phyloP scores from a whole-genome alignment of 2,113 vertebrate species.

The Melanocharis versteri region DNA sequence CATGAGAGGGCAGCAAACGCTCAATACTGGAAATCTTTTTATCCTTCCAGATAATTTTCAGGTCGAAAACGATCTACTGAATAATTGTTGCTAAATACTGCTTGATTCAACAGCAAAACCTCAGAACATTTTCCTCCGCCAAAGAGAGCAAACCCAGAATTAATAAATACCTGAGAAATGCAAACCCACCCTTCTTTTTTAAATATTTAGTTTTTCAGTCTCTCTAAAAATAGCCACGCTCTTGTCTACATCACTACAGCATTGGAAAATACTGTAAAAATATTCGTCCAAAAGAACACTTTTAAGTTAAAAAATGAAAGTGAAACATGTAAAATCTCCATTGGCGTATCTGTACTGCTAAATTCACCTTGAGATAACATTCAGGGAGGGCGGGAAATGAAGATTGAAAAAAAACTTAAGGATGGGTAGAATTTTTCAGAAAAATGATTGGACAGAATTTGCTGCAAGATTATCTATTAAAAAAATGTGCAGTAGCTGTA shows the following conservation, averaged over 20 bases:
- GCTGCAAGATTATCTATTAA: neutral
- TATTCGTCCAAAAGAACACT: accelerated
- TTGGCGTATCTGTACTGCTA: accelerated
- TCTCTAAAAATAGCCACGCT: accelerated
- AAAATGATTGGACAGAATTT: neutral
- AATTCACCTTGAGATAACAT: neutral
- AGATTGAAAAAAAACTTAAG: neutral
- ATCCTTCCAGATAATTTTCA: neutral
- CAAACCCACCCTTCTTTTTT: accelerated
- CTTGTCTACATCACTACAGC: accelerated
- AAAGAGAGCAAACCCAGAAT: accelerated
- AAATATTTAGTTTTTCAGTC: accelerated
- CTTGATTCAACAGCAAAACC: neutral
- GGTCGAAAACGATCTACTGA: accelerated
- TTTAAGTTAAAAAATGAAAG: neutral
- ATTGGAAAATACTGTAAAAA: neutral
- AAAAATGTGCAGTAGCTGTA: accelerated
- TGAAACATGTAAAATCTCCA: accelerated
- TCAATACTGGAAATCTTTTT: neutral
- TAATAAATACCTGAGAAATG: accelerated
- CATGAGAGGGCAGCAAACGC: neutral
- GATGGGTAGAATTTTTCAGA: neutral
- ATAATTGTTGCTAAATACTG: neutral
- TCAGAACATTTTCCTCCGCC: accelerated
- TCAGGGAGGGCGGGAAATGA: accelerated